Evolutionary conservation across 2,888 invertebrate genomes (phyloP).

Genomic region (Epistrophe grossulariae): DNA sequence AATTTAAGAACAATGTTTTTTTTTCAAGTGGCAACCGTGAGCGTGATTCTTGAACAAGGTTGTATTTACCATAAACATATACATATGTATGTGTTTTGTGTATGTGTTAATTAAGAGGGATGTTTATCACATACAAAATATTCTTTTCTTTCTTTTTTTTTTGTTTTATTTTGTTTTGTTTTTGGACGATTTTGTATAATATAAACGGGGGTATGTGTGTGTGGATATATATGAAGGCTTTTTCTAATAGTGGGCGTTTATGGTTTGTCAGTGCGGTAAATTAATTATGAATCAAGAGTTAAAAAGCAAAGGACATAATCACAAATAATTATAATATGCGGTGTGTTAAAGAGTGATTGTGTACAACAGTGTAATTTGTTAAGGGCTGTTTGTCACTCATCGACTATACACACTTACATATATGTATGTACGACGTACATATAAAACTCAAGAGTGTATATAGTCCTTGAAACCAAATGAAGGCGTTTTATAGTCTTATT

Average conservation of each 20-base stretch:
- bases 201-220: not conserved
- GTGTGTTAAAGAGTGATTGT: constrained; percentile 53
- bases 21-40: constrained; percentile 12
- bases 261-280: constrained; percentile 69
- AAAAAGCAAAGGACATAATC: constrained; percentile 58
- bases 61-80: not conserved
- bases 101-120: constrained; percentile 66
- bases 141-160: not conserved
- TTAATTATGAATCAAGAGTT: constrained; percentile 72
- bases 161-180: constrained; percentile 7
- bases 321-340: constrained; percentile 47
- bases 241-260: constrained; percentile 70
- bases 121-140: constrained; percentile 32
- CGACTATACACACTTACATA: not conserved
- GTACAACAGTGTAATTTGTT: constrained; percentile 53
- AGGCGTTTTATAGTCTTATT: not conserved
- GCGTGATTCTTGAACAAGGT: not conserved
- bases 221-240: not conserved
- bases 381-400: constrained; percentile 61
- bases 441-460: constrained; percentile 7
- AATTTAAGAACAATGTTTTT: not conserved
- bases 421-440: not conserved
- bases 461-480: constrained; percentile 20
- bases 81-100: not conserved
- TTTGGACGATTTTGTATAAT: constrained; percentile 16